A percentile compares a stretch with the other conserved stretches of the same genome.
phyloP scores from a whole-genome alignment of 1,140 invertebrate species.

The Drosophila albomicans region DNA sequence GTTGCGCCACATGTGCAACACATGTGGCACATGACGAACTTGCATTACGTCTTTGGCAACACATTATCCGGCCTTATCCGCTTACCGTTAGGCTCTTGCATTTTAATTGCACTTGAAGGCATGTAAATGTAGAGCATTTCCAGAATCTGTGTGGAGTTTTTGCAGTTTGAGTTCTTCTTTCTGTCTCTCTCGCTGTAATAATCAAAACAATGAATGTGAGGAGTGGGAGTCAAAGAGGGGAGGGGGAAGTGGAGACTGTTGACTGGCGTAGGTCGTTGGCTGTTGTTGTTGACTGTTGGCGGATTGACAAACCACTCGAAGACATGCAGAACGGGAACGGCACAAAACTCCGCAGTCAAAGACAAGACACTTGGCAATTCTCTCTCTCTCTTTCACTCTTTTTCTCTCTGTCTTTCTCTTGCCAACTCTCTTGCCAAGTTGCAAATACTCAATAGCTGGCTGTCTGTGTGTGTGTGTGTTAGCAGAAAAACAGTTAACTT shows the following conservation, averaged over 20 bases:
- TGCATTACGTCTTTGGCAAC: slow-evolving; percentile 36
- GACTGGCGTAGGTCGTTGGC: slow-evolving; percentile 39
- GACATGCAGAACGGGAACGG: slow-evolving; percentile 41
- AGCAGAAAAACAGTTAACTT: slow-evolving; percentile 66
- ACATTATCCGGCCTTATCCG: slow-evolving; percentile 10
- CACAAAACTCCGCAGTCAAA: slow-evolving; percentile 27
- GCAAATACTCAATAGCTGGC: slow-evolving; percentile 60
- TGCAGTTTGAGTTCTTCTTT: too few species aligned
- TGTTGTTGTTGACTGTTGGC: slow-evolving; percentile 29
- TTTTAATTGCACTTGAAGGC: slow-evolving; percentile 44
- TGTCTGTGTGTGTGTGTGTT: slow-evolving; percentile 26
- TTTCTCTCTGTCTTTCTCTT: slow-evolving; percentile 16
- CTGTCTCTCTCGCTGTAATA: slow-evolving; percentile 10
- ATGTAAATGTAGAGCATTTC: slow-evolving; percentile 47
- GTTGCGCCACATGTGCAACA: slow-evolving; percentile 24
- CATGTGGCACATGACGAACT: slow-evolving; percentile 18
- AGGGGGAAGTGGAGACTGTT: neutral
- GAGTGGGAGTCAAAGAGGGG: neutral
- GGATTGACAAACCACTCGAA: slow-evolving; percentile 51
- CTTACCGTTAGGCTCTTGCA: slow-evolving; percentile 47
- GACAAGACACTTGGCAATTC: slow-evolving; percentile 29
- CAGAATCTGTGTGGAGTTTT: slow-evolving; percentile 16
- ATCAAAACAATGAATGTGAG: slow-evolving; percentile 15
- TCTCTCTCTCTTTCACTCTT: neutral
- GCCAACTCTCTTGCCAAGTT: slow-evolving; percentile 44